A percentile compares a stretch with the other conserved stretches of the same genome.
Conservation (phyloP, 2,113 vertebrate species). For the Cisticola juncidis region DNA sequence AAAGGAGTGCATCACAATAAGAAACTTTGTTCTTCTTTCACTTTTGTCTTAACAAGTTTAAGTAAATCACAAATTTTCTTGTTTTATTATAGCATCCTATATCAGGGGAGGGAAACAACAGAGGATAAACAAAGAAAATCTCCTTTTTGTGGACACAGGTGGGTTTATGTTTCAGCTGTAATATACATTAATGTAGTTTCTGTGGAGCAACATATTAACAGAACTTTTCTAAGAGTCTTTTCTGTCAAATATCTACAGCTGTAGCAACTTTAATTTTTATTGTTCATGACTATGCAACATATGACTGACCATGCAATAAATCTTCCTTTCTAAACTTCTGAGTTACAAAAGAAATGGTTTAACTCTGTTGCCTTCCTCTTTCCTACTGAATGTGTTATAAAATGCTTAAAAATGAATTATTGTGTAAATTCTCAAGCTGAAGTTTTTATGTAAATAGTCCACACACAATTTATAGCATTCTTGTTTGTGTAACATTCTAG, state of each 20-base stretch:
- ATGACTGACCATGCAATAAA: background rate
- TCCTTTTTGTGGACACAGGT: background rate
- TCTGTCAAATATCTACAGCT: background rate
- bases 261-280: background rate
- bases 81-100: background rate
- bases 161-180: background rate
- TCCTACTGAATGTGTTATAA: background rate
- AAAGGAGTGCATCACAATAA: background rate
- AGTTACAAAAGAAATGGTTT: background rate
- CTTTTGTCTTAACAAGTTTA: background rate
- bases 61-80: background rate
- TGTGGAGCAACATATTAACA: background rate
- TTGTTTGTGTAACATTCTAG: constrained; percentile 67
- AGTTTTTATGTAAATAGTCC: constrained; percentile 67
- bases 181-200: background rate
- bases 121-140: background rate
- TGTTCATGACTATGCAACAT: background rate
- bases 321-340: background rate
- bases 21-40: background rate
- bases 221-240: background rate
- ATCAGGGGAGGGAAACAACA: background rate
- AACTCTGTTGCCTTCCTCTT: constrained; percentile 1
- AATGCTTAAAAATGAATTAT: constrained; percentile 65
- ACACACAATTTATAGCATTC: constrained; percentile 63
- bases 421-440: constrained; percentile 47